phyloP scores from a whole-genome alignment of 2,113 vertebrate species.

The Grammomys dolichurus region DNA sequence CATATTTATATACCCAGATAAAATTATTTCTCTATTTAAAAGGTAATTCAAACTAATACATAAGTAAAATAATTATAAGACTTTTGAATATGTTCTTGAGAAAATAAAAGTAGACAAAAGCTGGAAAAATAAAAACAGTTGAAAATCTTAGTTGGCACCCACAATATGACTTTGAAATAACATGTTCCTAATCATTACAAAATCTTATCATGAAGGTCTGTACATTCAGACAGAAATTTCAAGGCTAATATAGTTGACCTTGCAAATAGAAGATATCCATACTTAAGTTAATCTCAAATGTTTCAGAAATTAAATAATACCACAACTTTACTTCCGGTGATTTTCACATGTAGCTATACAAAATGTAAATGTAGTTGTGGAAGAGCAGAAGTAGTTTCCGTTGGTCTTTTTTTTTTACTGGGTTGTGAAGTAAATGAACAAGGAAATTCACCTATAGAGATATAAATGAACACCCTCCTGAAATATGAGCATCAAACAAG shows the following conservation, averaged over 20 bases:
- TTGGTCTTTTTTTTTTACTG: background rate
- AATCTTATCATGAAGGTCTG: background rate
- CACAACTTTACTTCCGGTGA: background rate
- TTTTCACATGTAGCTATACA: background rate
- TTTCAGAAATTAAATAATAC: background rate
- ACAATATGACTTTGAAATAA: background rate
- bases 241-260: background rate
- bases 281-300: background rate
- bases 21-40: background rate
- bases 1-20: background rate
- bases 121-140: background rate
- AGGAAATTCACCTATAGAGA: background rate
- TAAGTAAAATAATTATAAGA: background rate
- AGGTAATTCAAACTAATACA: background rate
- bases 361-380: background rate
- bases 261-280: background rate
- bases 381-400: background rate
- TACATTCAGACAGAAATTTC: conserved; percentile 1
- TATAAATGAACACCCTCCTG: fast-evolving
- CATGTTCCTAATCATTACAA: background rate
- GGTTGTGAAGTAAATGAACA: background rate
- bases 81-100: background rate
- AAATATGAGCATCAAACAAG: background rate
- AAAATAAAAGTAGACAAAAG: background rate
- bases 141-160: background rate